Conservation (phyloP, 2,797 vertebrate genomes). For the Gymnodraco acuticeps region DNA sequence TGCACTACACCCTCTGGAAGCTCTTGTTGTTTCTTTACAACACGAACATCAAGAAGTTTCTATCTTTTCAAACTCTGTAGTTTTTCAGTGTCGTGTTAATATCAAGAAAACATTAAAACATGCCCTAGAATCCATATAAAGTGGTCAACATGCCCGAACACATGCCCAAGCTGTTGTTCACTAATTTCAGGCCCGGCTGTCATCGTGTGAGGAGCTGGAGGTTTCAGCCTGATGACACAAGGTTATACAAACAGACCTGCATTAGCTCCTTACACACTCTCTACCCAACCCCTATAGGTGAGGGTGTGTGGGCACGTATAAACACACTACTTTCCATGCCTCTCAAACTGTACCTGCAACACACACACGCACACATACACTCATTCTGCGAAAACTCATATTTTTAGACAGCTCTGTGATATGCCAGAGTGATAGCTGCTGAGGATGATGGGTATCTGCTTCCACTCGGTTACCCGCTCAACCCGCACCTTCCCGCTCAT, state of each 20-base stretch:
- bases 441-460: conserved; percentile 74
- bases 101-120: conserved; percentile 4
- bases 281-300: conserved; percentile 59
- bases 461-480: conserved; percentile 55
- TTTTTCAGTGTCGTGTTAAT: conserved; percentile 20
- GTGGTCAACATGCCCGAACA: conserved; percentile 42
- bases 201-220: conserved; percentile 58
- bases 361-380: conserved; percentile 37
- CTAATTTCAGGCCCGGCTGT: conserved; percentile 54
- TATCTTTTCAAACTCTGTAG: too few species aligned
- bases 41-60: too few species aligned
- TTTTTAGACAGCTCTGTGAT: conserved; percentile 69
- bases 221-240: conserved; percentile 66
- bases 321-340: conserved; percentile 50
- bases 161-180: conserved; percentile 39
- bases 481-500: conserved; percentile 61
- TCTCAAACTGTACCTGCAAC: conserved; percentile 15
- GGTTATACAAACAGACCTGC: conserved; percentile 80
- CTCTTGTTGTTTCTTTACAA: neutral
- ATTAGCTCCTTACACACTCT: conserved; percentile 55
- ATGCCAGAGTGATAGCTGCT: conserved; percentile 59
- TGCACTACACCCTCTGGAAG: too few species aligned
- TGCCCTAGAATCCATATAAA: conserved; percentile 23
- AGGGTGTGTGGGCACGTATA: conserved; percentile 63
- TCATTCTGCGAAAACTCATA: conserved; percentile 61